Conservation (phyloP, 2,888 invertebrate species). For the Patella ulyssiponensis region DNA sequence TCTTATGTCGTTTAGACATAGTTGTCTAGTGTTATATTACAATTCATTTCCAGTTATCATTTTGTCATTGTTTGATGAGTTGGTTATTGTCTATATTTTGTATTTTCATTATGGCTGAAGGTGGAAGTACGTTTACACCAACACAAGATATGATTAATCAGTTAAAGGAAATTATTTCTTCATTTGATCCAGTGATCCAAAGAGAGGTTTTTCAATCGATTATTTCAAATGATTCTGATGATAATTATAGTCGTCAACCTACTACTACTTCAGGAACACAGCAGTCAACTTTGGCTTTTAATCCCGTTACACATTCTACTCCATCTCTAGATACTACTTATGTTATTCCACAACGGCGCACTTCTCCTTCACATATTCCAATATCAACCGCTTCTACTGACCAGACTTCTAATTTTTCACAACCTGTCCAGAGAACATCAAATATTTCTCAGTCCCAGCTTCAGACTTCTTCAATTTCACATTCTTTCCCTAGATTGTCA, state of each 20-base stretch:
- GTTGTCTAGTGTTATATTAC: no score
- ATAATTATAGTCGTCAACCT: not conserved
- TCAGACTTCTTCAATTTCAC: not conserved
- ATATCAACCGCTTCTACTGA: not conserved
- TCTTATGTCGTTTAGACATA: no score
- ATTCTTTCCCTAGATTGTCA: not conserved
- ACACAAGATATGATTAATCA: not conserved
- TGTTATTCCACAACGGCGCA: not conserved
- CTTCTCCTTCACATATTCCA: not conserved
- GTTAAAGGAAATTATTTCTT: not conserved
- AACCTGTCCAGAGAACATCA: not conserved
- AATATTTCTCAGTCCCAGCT: not conserved
- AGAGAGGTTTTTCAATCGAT: no score
- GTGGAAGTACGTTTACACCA: not conserved
- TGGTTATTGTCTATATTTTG: no score
- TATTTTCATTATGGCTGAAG: not conserved
- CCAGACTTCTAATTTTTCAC: no score
- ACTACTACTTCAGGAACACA: not conserved
- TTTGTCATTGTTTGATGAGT: no score
- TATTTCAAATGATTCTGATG: no score
- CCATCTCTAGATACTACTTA: not conserved
- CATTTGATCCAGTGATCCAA: not conserved
- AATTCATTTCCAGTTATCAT: no score
- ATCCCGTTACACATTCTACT: not conserved
- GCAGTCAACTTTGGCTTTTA: not conserved